Conservation (phyloP, 2,797 vertebrate species). For the Telmatherina bonti region DNA sequence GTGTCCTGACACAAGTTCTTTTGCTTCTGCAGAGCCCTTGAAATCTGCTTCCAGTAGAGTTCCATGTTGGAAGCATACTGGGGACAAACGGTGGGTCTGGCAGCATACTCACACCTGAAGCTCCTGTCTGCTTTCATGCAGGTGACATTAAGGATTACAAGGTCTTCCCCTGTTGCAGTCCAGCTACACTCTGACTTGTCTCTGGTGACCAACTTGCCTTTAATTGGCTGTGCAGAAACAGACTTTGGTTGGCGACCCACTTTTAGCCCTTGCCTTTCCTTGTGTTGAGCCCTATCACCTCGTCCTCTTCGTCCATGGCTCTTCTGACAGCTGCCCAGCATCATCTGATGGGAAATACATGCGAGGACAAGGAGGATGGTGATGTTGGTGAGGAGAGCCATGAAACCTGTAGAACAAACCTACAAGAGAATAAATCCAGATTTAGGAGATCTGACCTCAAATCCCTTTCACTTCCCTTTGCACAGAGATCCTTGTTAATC, state of each 20-base stretch:
- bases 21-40: conserved; percentile 84
- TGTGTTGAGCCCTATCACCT: conserved; percentile 52
- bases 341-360: conserved; percentile 75
- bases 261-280: conserved; percentile 54
- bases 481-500: conserved; percentile 4
- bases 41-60: conserved; percentile 90
- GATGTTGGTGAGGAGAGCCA: conserved; percentile 74
- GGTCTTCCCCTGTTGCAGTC: conserved; percentile 67
- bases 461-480: conserved; percentile 22
- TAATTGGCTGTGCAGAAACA: conserved; percentile 50
- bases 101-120: conserved; percentile 86
- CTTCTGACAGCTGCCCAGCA: conserved; percentile 71
- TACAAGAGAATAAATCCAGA: conserved; percentile 49
- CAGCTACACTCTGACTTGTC: conserved; percentile 87
- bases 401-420: conserved; percentile 44
- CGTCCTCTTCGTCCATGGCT: conserved; percentile 43
- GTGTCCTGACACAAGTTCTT: conserved; percentile 84
- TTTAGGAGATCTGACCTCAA: conserved; percentile 29
- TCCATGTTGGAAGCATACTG: conserved; percentile 71
- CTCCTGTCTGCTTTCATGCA: conserved; percentile 74
- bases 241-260: conserved; percentile 50
- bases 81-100: conserved; percentile 82
- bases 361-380: conserved; percentile 80
- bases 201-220: conserved; percentile 83
- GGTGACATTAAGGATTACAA: conserved; percentile 67